Conservation (phyloP, 1,140 invertebrate genomes). For the Coboldia fuscipes region DNA sequence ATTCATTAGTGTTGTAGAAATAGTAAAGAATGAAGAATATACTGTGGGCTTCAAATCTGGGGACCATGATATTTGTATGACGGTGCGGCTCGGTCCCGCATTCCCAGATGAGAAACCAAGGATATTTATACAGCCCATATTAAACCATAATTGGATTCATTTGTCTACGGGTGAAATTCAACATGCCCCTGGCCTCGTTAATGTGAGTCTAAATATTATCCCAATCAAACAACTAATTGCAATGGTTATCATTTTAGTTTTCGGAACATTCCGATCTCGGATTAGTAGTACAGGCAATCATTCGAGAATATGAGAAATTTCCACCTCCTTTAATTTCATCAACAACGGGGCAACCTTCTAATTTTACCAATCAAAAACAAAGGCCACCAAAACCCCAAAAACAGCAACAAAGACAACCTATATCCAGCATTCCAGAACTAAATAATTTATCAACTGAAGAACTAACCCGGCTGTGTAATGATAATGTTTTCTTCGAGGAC, state of each 20-base stretch:
- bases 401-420: not conserved
- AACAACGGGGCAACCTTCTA: slow-evolving; percentile 14
- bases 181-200: slow-evolving; percentile 44
- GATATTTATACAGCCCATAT: slow-evolving; percentile 36
- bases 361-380: slow-evolving; percentile 13
- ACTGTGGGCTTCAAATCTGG: slow-evolving; percentile 40
- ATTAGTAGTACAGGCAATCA: slow-evolving; percentile 52
- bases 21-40: slow-evolving; percentile 44
- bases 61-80: slow-evolving; percentile 34
- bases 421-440: slow-evolving; percentile 33
- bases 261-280: slow-evolving; percentile 55
- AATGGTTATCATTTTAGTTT: slow-evolving; percentile 24
- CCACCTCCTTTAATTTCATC: slow-evolving; percentile 22
- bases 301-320: slow-evolving; percentile 48
- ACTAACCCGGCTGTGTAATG: slow-evolving; percentile 38
- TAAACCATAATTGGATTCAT: slow-evolving; percentile 45
- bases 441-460: slow-evolving; percentile 41
- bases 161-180: slow-evolving; percentile 34
- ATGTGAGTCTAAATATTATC: slow-evolving; percentile 26
- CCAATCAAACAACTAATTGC: not conserved
- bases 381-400: slow-evolving; percentile 11
- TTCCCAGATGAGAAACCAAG: slow-evolving; percentile 54
- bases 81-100: slow-evolving; percentile 35
- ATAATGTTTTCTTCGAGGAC: slow-evolving; percentile 42
- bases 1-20: slow-evolving; percentile 36